Evolutionary conservation across 2,888 invertebrate genomes (phyloP), one percentile per base, ranked within the genome.

Genomic region (Listrodromus nycthemerus): DNA sequence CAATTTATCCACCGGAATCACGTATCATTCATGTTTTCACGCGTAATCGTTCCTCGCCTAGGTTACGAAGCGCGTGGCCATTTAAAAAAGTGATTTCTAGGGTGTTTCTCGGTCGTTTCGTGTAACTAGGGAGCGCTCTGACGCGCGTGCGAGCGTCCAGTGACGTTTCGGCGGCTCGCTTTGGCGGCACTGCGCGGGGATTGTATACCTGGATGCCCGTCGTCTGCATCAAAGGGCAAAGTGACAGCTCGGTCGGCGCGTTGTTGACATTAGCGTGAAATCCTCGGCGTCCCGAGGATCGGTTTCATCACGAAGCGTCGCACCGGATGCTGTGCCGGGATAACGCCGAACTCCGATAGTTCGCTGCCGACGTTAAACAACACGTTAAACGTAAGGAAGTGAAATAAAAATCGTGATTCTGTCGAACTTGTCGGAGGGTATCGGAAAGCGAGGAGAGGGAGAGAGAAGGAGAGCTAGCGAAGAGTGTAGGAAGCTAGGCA

Each of bases 211-310:
- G 65, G 67, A 71, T 76, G 73, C 80, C 76, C 82, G 85, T 83
- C 82, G 82, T 84, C 84, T 82, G 84, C 86, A 84, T 86, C 83
- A 83, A 84, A 82, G 79, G 79, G 71, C 83, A 78, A 84, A 86
- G 81, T 87, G 87, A 87, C 87, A 87, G 87, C 83, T 87, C 85
- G 76, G 50, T 69, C 76, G 85, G 80, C 67, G 80, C 82, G 80
- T 86, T 87, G 86, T 87, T 87, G 87, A 87, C 86, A 86, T 84
- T 86, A 83, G 80, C 58, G 80, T 69, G 63, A 85, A 79, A 82
- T 61, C 50, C 58, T 76, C 52, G 52, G 83, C 80, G 77, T 84
- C 78, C 70, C 55, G 81, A 16, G 50, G 45, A 67, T 58, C 30
- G 67, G 73, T 67, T 71, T 74, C 27, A 71, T 77, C 75, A 48